Base-by-base conservation (phyloP, 1,140 invertebrate species). In the Hycleus phaleratus region DNA sequence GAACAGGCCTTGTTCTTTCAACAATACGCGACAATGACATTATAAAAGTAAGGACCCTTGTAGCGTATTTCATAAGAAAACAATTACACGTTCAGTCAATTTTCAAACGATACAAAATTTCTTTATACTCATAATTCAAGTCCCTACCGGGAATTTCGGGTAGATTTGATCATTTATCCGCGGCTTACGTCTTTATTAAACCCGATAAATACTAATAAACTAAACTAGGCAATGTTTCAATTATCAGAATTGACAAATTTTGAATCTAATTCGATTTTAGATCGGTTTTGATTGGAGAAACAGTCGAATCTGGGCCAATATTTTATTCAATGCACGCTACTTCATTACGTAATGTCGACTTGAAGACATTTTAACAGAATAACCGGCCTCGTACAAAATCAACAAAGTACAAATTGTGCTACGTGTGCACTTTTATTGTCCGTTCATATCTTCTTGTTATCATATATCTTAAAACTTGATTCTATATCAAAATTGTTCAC, bases 11-110 rank as follows among this genome's bases (percentile, higher is more conserved):
- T 53, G 51, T 53, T 53, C 42, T 26, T n/a, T 8, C 40, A 53
- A 53, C 51, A 53, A 53, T 46, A 45, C 51, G 51, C 51, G 51
- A 53, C 51, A 53, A 53, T 53, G 51, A 53, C 42, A 45, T 45
- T 44, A 53, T 53, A 53, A 53, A 53, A 53, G 51, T 53, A 45
- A 53, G 46, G 45, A 43, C 51, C 42, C 38, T 42, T 42, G 46
- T 53, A 45, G 45, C 25, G 51, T 53, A 53, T 53, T 53, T 53
- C 44, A 53, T 53, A 45, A 52, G 32, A 4, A 45, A 53, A 53
- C 46, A 53, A 53, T 53, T 53, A 45, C 51, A 42, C 32, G 32
- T 32, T 45, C 46, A 53, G 51, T 53, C 46, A 53, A 53, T 45
- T 53, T 53, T 26, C 7, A 32, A 32, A 4, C 4, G 32, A 32